phyloP scores from a whole-genome alignment of 2,113 vertebrate genomes.

The Brachypteracias leptosomus region DNA sequence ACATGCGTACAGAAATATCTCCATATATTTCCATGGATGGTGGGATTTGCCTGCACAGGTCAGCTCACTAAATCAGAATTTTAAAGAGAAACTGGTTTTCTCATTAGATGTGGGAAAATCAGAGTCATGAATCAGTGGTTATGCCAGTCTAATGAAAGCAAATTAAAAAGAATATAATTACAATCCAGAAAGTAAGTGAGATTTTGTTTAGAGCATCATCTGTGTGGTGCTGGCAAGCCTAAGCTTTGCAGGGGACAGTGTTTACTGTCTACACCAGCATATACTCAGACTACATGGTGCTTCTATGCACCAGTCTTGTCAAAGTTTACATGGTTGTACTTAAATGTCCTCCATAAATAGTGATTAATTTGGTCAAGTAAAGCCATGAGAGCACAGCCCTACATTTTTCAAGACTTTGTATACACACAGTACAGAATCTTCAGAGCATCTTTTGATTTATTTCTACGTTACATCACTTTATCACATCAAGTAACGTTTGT shows the following conservation, averaged over 20 bases:
- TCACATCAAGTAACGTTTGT: not conserved
- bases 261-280: not conserved
- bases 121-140: not conserved
- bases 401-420: not conserved
- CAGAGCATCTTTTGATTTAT: not conserved
- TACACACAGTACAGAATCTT: not conserved
- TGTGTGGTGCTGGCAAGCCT: not conserved
- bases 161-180: not conserved
- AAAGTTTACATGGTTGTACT: not conserved
- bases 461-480: rapidly evolving
- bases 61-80: not conserved
- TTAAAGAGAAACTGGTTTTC: not conserved
- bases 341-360: not conserved
- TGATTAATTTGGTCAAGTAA: not conserved
- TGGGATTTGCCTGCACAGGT: slow-evolving; percentile 10
- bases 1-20: not conserved
- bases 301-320: not conserved
- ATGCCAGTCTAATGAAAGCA: slow-evolving; percentile 8
- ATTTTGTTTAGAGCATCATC: not conserved
- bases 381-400: not conserved
- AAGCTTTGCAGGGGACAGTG: not conserved
- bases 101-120: slow-evolving; percentile 23
- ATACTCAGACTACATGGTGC: not conserved
- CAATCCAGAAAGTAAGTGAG: not conserved
- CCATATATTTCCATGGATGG: not conserved